Base-by-base conservation (phyloP, 2,888 invertebrate genomes). In the Leucoptera coffeella region DNA sequence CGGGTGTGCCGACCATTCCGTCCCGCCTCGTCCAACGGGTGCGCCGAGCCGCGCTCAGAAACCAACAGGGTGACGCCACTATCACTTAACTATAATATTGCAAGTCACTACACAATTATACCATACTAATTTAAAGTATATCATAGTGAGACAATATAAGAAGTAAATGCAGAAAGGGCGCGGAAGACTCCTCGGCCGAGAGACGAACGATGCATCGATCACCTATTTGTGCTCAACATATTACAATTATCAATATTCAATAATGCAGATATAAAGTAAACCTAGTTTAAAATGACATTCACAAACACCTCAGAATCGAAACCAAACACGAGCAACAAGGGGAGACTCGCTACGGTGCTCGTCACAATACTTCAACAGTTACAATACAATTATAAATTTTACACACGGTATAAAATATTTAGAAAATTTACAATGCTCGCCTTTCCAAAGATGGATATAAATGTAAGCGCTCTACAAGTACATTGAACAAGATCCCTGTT, bases 321-420 rank as follows among this genome's bases (percentile, higher is more conserved):
- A 6, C 6, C 6, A 17, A 6, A 17, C 9, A 17, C 17, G 6
- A 17, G 9, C 9, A 17, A 17, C 6, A 7, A 7, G 9, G 9
- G 6, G 17, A 7, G 9, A 7, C 29, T 37, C 33, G 31, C 30
- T 32, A 35, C 27, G n/a, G 50, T 49, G 55, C 48, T 44, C 35
- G 38, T 31, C 34, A 35, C 38, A 42, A 38, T 40, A 43, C 12
- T 8, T 48, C 50, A 45, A 55, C 58, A 50, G 43, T 43, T 50
- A 47, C 25, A 15, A 26, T 29, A 31, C 29, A 19, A 15, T 25
- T 21, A 55, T 54, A 57, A 55, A 56, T 53, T 54, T 56, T 57
- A 61, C 60, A 58, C 57, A 50, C 53, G 52, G 64, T 65, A 67
- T 53, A 65, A 67, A 67, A 67, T 58, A 65, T 61, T 54, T 65